Conservation (phyloP, 92 coral and sea anemone species). For the Pocillopora grandis region DNA sequence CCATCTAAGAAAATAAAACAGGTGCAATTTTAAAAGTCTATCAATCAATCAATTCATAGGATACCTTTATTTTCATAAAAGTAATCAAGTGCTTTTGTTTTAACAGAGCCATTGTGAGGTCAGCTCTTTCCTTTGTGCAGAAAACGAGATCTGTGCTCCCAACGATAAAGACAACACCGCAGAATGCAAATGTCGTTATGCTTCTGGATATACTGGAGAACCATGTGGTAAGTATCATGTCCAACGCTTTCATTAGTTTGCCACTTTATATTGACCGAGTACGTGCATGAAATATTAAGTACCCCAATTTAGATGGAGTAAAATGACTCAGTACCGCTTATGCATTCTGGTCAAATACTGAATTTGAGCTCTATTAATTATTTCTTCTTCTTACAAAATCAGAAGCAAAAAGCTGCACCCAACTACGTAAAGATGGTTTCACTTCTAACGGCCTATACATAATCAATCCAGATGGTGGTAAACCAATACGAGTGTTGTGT, state of each 20-base stretch:
- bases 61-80: not conserved
- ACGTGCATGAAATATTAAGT: too few relatives aligned
- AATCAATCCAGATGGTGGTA: conserved; percentile 49
- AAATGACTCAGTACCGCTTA: too few relatives aligned
- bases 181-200: not conserved
- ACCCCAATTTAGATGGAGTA: too few relatives aligned
- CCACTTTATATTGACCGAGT: too few relatives aligned
- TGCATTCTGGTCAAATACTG: not conserved
- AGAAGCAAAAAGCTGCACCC: conserved; percentile 4
- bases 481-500: conserved; percentile 47
- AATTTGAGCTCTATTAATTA: not conserved
- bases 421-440: not conserved
- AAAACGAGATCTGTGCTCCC: too few relatives aligned
- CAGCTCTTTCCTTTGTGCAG: too few relatives aligned
- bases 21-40: too few relatives aligned
- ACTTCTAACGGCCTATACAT: conserved; percentile 34
- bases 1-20: too few relatives aligned
- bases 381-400: not conserved
- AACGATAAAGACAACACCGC: not conserved
- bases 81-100: not conserved
- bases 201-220: not conserved
- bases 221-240: not conserved
- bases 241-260: too few relatives aligned
- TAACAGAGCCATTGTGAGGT: not conserved
- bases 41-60: too few relatives aligned